Evolutionary conservation across 2,113 vertebrate genomes (phyloP).

Genomic region (Oreotrochilus melanogaster): DNA sequence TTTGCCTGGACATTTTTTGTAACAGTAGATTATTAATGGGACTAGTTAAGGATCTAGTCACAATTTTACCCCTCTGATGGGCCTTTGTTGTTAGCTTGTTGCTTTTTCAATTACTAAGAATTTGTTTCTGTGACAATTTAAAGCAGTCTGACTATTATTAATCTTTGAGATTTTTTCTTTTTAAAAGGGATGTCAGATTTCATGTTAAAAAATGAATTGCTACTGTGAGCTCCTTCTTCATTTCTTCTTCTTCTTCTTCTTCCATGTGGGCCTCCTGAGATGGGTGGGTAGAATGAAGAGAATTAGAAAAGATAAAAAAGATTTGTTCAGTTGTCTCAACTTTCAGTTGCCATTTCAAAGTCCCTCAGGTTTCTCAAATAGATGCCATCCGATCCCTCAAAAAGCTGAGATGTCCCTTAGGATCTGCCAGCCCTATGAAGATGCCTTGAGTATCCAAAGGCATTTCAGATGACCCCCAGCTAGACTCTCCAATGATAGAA

Average conservation of each 20-base stretch:
- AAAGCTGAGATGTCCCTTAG: neutral
- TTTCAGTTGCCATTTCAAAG: neutral
- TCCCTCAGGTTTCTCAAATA: neutral
- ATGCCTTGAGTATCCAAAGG: neutral
- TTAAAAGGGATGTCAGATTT: neutral
- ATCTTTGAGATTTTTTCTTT: neutral
- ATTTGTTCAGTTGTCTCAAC: neutral
- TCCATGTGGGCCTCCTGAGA: neutral
- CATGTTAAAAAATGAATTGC: neutral
- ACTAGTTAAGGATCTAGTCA: neutral
- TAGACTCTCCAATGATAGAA: neutral
- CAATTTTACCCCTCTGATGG: neutral
- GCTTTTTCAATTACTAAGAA: neutral
- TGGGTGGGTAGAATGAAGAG: neutral
- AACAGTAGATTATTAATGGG: neutral
- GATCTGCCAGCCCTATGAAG: neutral
- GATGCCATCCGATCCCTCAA: neutral
- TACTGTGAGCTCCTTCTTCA: neutral
- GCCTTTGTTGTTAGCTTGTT: neutral
- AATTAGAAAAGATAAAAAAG: neutral
- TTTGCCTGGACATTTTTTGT: neutral
- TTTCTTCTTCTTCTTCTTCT: neutral
- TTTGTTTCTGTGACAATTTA: neutral
- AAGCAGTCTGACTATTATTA: neutral
- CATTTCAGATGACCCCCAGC: neutral